These are phyloP conservation scores for Calyptommatus sinebrachiatus DNA, from an alignment of 2,113 vertebrate genomes.

Conservation along the genomic window DNA sequence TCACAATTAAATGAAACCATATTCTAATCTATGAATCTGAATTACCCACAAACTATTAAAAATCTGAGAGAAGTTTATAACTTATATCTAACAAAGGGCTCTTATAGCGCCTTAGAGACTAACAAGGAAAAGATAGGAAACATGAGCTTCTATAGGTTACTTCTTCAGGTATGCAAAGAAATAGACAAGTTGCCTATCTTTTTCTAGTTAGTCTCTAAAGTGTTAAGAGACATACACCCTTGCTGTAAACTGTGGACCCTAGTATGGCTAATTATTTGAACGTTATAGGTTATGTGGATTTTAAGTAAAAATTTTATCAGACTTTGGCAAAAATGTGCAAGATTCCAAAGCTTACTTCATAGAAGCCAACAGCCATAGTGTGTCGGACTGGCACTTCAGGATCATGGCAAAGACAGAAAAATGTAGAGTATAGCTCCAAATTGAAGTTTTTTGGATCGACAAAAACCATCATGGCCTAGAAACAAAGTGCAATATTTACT, in stretches of 20 bases:
- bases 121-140: too few relatives aligned
- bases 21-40: background rate
- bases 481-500: constrained; percentile 23
- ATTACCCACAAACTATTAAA: background rate
- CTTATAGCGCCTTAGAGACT: too few relatives aligned
- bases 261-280: too few relatives aligned
- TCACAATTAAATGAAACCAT: background rate
- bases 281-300: background rate
- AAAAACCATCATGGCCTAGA: constrained; percentile 90
- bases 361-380: constrained; percentile 87
- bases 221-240: too few relatives aligned
- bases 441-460: constrained; percentile 88
- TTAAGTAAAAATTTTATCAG: background rate
- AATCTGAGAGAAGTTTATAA: background rate
- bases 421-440: constrained; percentile 88
- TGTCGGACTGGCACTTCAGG: constrained; percentile 87
- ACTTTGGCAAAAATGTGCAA: background rate
- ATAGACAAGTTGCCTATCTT: too few relatives aligned
- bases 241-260: too few relatives aligned
- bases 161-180: too few relatives aligned
- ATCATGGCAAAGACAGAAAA: constrained; percentile 91
- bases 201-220: too few relatives aligned
- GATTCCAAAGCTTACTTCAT: constrained; percentile 80
- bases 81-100: too few relatives aligned
- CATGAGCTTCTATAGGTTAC: too few relatives aligned